Conservation (phyloP, 2,888 invertebrate species). For the Adelphocoris suturalis region DNA sequence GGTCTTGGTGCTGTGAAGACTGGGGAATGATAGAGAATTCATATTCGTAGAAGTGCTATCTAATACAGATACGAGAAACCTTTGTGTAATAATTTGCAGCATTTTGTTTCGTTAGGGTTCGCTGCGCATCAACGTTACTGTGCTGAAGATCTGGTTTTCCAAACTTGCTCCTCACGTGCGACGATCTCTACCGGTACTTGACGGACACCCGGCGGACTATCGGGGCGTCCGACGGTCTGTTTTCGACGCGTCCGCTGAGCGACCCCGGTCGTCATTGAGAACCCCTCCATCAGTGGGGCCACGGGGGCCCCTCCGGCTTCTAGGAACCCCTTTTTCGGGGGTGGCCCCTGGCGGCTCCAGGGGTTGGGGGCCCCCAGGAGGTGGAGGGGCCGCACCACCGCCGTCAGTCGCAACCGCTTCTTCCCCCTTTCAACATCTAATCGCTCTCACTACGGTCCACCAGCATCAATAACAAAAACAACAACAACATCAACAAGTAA, state of each 20-base stretch:
- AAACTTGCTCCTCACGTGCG: too few species aligned
- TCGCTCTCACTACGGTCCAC: not conserved
- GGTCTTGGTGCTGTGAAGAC: too few species aligned
- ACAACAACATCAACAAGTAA: constrained; percentile 21
- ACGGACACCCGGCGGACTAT: not conserved
- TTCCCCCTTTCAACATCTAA: constrained; percentile 37
- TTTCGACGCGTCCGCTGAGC: not conserved
- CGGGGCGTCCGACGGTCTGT: too few species aligned
- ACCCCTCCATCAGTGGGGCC: not conserved
- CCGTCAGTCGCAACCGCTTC: constrained; percentile 48
- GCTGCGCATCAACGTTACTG: too few species aligned
- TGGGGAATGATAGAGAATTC: too few species aligned
- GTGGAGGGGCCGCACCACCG: constrained; percentile 11
- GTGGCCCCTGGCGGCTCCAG: not conserved
- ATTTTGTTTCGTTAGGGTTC: too few species aligned
- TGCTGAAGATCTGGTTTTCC: too few species aligned
- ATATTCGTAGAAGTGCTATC: too few species aligned
- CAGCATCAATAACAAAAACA: not conserved
- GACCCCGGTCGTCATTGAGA: constrained; percentile 16
- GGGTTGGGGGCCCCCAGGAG: not conserved
- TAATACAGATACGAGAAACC: too few species aligned
- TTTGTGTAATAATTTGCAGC: too few species aligned
- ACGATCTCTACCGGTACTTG: not conserved
- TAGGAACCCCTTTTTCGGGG: constrained; percentile 24
- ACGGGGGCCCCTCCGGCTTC: not conserved